These are phyloP conservation scores for Spizaetus ornatus DNA, from an alignment of 2,113 vertebrate genomes.

Conservation along the genomic window DNA sequence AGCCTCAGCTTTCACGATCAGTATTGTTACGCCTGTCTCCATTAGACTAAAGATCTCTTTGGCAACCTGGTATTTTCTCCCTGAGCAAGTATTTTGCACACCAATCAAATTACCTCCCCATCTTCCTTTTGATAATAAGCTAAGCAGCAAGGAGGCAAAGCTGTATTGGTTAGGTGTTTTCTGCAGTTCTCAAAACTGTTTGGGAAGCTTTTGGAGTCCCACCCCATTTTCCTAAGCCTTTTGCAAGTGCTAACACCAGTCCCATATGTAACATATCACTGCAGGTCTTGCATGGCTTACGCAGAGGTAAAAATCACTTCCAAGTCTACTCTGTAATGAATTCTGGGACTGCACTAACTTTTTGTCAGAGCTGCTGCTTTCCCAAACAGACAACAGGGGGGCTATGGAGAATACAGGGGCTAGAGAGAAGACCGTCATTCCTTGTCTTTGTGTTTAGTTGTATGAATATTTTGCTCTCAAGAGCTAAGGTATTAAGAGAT, in stretches of 20 bases:
- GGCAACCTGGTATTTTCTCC: constrained; percentile 26
- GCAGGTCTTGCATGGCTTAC: not conserved
- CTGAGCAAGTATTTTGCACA: not conserved
- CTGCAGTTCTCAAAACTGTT: not conserved
- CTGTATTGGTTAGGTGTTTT: not conserved
- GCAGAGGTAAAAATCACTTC: not conserved
- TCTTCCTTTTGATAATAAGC: constrained; percentile 8
- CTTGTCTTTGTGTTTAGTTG: not conserved
- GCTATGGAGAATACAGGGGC: too few relatives aligned
- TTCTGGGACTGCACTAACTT: not conserved
- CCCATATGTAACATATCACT: not conserved
- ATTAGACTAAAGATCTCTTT: constrained; percentile 32
- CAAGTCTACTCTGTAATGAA: not conserved
- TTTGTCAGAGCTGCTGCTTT: not conserved
- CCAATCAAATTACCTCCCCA: constrained; percentile 20
- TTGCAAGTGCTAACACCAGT: not conserved
- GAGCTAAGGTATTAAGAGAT: not conserved
- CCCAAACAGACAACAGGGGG: not conserved
- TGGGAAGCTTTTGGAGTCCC: not conserved
- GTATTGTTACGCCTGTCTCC: not conserved
- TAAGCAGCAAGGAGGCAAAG: not conserved
- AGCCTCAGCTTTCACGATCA: not conserved
- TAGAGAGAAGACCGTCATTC: not conserved
- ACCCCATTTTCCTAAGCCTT: not conserved
- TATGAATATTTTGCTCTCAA: not conserved